Conservation (phyloP, 2,888 invertebrate species). For the Agrotis ipsilon region DNA sequence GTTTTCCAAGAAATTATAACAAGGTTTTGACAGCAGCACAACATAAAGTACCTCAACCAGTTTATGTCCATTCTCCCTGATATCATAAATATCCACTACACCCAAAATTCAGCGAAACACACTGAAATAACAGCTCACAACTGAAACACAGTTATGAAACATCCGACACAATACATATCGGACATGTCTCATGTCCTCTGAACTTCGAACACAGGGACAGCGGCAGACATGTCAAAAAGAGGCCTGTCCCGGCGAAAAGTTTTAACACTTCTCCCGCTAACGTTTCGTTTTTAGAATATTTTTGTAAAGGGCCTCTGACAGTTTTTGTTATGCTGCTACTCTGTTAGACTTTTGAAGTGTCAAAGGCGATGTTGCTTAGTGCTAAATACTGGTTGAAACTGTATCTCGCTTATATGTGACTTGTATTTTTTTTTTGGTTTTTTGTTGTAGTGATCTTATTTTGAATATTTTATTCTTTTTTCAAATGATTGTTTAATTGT, state of each 20-base stretch:
- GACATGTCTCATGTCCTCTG: constrained; percentile 58
- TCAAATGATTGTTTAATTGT: not conserved
- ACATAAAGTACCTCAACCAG: not conserved
- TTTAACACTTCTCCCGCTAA: constrained; percentile 44
- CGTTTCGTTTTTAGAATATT: constrained; percentile 56
- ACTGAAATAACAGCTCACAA: constrained; percentile 40
- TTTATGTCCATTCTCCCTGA: not conserved
- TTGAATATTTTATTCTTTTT: too few species aligned
- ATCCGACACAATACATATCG: constrained; percentile 62
- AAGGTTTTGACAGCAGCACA: not conserved
- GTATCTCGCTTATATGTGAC: too few species aligned
- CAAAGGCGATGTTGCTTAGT: not conserved
- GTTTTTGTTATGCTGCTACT: constrained; percentile 25
- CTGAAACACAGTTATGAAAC: constrained; percentile 64
- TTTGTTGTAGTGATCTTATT: too few species aligned
- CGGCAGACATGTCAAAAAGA: constrained; percentile 65
- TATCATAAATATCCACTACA: constrained; percentile 26
- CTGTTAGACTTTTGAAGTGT: constrained; percentile 24
- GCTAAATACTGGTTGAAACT: not conserved
- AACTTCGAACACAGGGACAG: constrained; percentile 53
- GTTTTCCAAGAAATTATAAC: not conserved
- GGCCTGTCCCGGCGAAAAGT: constrained; percentile 64
- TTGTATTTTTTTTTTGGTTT: too few species aligned
- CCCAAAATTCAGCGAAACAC: constrained; percentile 1
- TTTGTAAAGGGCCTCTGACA: constrained; percentile 29